Percentiles rank a stretch among this genome's conserved stretches.
These are phyloP conservation scores for Cyclopterus lumpus DNA, from an alignment of 2,797 vertebrate species.

Conservation along the genomic window DNA sequence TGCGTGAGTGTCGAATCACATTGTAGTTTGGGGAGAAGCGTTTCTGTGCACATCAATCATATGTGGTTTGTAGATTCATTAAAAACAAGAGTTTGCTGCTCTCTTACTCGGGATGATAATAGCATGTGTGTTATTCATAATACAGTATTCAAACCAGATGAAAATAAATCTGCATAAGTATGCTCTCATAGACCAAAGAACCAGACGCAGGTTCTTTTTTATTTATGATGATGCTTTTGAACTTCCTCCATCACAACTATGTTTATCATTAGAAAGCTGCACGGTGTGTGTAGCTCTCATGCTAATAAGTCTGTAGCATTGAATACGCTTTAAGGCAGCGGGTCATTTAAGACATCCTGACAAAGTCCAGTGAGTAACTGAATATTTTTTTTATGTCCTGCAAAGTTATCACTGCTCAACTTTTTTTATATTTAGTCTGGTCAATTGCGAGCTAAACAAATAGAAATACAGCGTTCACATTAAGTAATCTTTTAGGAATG, in stretches of 20 bases:
- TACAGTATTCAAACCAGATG: slow-evolving; percentile 3
- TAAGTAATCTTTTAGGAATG: not conserved
- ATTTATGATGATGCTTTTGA: not conserved
- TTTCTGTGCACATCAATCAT: slow-evolving; percentile 8
- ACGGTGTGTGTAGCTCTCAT: too few species aligned
- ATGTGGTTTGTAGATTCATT: not conserved
- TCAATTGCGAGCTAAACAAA: not conserved
- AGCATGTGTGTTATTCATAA: not conserved
- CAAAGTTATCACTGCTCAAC: too few species aligned
- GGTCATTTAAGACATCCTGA: not conserved
- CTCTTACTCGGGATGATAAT: not conserved
- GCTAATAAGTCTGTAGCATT: not conserved
- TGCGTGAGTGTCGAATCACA: not conserved
- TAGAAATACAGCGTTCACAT: not conserved
- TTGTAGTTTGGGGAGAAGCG: not conserved
- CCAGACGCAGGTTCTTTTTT: not conserved
- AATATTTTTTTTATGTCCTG: not conserved
- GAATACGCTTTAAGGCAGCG: not conserved
- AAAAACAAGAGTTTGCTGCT: not conserved
- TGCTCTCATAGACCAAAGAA: slow-evolving; percentile 1
- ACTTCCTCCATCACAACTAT: not conserved
- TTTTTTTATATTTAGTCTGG: not conserved
- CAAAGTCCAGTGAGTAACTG: too few species aligned
- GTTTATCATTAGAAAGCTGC: not conserved
- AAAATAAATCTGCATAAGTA: not conserved